Evolutionary conservation across 2,888 invertebrate genomes (phyloP), one percentile per base, ranked within the genome.

Genomic region (Tineola bisselliella): DNA sequence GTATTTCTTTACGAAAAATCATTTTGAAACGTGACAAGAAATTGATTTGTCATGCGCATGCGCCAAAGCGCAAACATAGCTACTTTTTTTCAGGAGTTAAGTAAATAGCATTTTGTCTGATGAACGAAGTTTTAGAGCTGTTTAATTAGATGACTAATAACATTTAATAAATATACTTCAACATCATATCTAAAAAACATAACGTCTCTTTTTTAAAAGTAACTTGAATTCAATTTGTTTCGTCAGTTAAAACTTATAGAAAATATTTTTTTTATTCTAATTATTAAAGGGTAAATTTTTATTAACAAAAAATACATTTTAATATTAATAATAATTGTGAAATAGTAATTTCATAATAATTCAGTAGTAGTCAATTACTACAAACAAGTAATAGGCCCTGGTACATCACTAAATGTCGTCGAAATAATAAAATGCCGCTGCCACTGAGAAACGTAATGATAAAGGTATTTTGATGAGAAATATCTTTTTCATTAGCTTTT

Each of bases 371-470:
- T 48, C 48, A 48, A 48, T 48, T 48, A 48, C 10, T 48, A n/a
- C 15, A 6, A 6, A n/a, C 48, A 10, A 48, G 15, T 48, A 10
- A 13, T 15, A 15, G 17, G 10, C 38, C 8, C 4, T 13, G 15
- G 15, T n/a, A 52, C 54, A 54, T 17, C 54, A 15, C 54, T 54
- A 54, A 48, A 54, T 54, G 54, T 38, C 44, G 70, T 71, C 80
- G 82, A 84, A 84, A 82, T 83, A 84, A 82, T 83, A 86, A 86
- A 86, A 87, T 87, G 87, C 87, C 87, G 87, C 87, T 87, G 84
- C 84, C 77, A 83, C 81, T 78, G 81, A 79, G 83, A 81, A 86
- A 78, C 79, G 80, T 84, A 84, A 81, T 87, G 81, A 74, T 84
- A 82, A 84, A 87, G 87, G 86, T 88, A 86, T 82, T 81, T 81